Conservation (phyloP, 2,113 vertebrate genomes). For the Empidonax alnorum region DNA sequence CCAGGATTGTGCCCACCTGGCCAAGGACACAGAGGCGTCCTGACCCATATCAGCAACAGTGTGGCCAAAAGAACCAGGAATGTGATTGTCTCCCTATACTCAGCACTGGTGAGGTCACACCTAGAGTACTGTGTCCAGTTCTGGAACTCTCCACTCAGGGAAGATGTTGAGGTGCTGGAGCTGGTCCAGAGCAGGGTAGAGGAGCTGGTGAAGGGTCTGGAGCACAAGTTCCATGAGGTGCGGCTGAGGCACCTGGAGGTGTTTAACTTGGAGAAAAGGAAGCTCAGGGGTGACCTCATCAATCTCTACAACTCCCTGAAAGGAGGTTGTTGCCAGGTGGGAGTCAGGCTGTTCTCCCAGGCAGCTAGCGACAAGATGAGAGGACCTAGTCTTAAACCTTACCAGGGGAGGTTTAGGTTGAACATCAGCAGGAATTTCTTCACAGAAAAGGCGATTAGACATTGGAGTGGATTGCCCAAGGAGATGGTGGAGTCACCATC, state of each 20-base stretch:
- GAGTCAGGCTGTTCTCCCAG: background rate
- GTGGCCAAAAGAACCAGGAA: background rate
- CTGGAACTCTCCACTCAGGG: background rate
- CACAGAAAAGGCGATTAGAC: background rate
- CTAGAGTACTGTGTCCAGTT: background rate
- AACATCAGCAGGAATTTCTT: background rate
- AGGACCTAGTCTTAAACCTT: background rate
- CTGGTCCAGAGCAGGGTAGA: background rate
- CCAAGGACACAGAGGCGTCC: background rate
- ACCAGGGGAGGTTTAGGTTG: background rate
- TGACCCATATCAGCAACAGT: background rate
- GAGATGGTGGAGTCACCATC: background rate
- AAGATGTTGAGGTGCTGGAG: background rate
- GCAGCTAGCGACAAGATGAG: background rate
- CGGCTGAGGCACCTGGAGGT: background rate
- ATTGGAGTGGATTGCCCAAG: background rate
- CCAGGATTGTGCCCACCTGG: background rate
- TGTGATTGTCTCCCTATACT: background rate
- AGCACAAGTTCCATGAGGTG: background rate
- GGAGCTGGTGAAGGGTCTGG: background rate
- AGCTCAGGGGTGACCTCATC: background rate
- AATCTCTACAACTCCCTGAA: background rate
- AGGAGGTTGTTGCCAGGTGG: too few species aligned
- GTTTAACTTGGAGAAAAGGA: background rate
- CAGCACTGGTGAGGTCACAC: background rate